Evolutionary conservation across 2,113 vertebrate genomes (phyloP).

Genomic region (Sardina pilchardus): DNA sequence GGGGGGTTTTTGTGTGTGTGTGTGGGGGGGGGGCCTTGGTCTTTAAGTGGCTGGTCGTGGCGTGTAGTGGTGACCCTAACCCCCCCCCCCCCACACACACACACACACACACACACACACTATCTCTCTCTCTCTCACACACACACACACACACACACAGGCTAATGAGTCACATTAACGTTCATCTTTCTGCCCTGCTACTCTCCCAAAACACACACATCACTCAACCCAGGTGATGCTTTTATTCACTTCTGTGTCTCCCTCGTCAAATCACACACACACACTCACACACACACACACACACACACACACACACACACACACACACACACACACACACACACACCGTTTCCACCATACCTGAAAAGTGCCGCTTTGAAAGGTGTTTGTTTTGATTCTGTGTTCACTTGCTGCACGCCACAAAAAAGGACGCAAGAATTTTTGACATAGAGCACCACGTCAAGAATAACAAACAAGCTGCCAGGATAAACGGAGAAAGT

Average conservation of each 20-base stretch:
- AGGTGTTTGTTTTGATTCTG: conserved; percentile 52
- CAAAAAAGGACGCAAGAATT: conserved; percentile 41
- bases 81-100: not conserved
- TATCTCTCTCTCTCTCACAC: no score
- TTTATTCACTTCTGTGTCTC: not conserved
- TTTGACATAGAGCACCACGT: conserved; percentile 45
- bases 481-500: conserved; percentile 47
- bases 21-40: conserved; percentile 9
- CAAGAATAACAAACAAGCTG: conserved; percentile 61
- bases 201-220: conserved; percentile 42
- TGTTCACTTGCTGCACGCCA: conserved; percentile 40
- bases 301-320: not conserved
- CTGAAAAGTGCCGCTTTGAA: conserved; percentile 39
- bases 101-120: conserved; percentile 9
- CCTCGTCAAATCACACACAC: conserved; percentile 19
- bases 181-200: not conserved
- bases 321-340: not conserved
- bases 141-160: not conserved
- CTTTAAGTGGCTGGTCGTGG: not conserved
- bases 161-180: conserved; percentile 33
- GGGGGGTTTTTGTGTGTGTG: not conserved
- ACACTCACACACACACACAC: no score
- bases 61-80: not conserved
- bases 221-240: conserved; percentile 44
- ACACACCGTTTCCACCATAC: not conserved